Percentiles rank a stretch among this genome's conserved stretches.
Conservation (phyloP, 92 coral and sea anemone genomes). For the Meandrina meandrites region DNA sequence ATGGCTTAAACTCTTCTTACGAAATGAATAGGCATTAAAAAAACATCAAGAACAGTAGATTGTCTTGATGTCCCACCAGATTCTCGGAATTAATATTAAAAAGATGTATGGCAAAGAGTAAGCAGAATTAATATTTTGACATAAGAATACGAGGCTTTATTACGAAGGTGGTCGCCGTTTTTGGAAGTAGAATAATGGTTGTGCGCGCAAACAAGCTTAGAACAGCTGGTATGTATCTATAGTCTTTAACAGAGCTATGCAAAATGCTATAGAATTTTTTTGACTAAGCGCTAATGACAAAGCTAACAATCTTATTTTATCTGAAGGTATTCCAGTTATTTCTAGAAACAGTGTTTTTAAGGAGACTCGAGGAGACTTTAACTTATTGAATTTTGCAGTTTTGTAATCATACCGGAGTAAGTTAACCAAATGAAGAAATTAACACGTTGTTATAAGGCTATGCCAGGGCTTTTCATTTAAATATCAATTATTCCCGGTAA, state of each 20-base stretch:
- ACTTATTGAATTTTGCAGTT: not conserved
- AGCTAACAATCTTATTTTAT: not conserved
- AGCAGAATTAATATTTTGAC: too few relatives aligned
- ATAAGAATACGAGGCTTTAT: too few relatives aligned
- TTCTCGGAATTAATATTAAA: too few relatives aligned
- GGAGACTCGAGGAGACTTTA: not conserved
- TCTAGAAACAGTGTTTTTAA: not conserved
- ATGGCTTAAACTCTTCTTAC: too few relatives aligned
- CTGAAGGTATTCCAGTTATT: not conserved
- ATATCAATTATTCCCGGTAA: not conserved
- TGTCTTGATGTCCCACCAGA: too few relatives aligned
- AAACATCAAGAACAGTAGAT: too few relatives aligned
- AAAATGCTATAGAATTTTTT: not conserved
- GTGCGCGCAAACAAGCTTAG: too few relatives aligned
- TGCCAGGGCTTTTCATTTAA: not conserved
- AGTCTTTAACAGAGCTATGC: not conserved
- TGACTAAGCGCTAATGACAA: not conserved
- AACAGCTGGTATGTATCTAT: too few relatives aligned
- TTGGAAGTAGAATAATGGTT: too few relatives aligned
- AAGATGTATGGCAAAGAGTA: too few relatives aligned
- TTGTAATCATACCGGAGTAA: not conserved
- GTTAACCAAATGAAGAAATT: conserved; percentile 11
- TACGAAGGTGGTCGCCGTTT: too few relatives aligned
- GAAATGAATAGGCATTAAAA: too few relatives aligned
- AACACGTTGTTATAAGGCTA: not conserved